A percentile compares a stretch with the other conserved stretches of the same genome.
Evolutionary conservation across 2,888 invertebrate genomes (phyloP).

Genomic region (Lepidocyrtoides sp.): DNA sequence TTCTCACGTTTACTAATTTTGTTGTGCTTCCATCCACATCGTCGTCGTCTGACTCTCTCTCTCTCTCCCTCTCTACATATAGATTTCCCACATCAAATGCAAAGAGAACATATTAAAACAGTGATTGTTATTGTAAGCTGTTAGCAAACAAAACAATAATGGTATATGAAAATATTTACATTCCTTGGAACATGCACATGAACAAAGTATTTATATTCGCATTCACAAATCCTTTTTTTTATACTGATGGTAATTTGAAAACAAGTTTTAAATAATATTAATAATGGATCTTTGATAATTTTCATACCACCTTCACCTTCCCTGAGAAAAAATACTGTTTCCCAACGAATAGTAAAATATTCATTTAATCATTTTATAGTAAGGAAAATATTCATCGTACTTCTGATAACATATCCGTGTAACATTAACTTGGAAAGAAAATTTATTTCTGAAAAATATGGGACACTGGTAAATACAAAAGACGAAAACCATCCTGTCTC

Average conservation of each 20-base stretch:
- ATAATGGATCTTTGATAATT: neutral
- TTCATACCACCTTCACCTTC: neutral
- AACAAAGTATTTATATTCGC: neutral
- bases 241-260: neutral
- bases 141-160: neutral
- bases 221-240: neutral
- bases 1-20: constrained; percentile 13
- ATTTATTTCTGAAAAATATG: no score
- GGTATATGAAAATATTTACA: no score
- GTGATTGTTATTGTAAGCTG: neutral
- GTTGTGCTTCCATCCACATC: neutral
- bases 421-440: no score
- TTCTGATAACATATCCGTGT: no score
- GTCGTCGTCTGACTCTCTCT: neutral
- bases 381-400: no score
- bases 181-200: no score
- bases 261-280: neutral
- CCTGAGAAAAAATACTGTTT: neutral
- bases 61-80: neutral
- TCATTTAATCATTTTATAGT: no score
- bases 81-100: neutral
- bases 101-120: no score
- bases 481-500: no score
- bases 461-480: no score
- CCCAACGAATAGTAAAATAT: no score